These are phyloP conservation scores for Terrapene triunguis DNA, from an alignment of 2,113 vertebrate species.

Conservation along the genomic window DNA sequence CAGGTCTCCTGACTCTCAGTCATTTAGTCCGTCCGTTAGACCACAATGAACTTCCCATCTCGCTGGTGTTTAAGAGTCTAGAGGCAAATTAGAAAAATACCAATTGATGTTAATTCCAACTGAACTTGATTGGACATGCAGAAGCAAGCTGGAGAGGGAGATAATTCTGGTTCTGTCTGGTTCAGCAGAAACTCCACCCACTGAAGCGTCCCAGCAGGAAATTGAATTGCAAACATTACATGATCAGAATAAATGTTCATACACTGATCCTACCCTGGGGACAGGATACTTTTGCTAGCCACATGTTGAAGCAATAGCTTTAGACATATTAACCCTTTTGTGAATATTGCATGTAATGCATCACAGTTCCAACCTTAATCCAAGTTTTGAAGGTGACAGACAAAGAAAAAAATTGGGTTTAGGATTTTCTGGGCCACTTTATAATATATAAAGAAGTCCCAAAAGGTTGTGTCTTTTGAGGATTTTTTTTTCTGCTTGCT, in stretches of 20 bases:
- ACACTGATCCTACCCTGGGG: slow-evolving; percentile 71
- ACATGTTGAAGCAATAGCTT: slow-evolving; percentile 43
- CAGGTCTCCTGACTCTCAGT: not conserved
- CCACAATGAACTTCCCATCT: slow-evolving; percentile 17
- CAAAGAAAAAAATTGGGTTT: not conserved
- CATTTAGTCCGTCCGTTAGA: not conserved
- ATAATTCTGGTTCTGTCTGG: slow-evolving; percentile 68
- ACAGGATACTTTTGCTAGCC: slow-evolving; percentile 48
- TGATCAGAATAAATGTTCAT: slow-evolving; percentile 75
- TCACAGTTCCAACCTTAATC: not conserved
- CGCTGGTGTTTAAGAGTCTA: not conserved
- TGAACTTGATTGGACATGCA: slow-evolving; percentile 74
- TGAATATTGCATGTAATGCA: not conserved
- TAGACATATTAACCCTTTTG: slow-evolving; percentile 66
- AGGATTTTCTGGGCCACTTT: not conserved
- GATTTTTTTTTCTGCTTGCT: slow-evolving; percentile 11
- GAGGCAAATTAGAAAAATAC: slow-evolving; percentile 61
- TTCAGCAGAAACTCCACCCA: slow-evolving; percentile 71
- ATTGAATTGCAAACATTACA: slow-evolving; percentile 73
- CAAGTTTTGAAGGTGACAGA: not conserved
- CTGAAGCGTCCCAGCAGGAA: slow-evolving; percentile 75
- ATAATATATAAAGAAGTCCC: not conserved
- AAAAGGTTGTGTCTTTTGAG: not conserved
- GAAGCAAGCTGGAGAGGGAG: slow-evolving; percentile 71
- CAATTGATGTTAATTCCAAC: slow-evolving; percentile 44